A percentile compares a stretch with the other conserved stretches of the same genome.
Evolutionary conservation across 1,140 invertebrate genomes (phyloP).

Genomic region (Liolophura sinensis): DNA sequence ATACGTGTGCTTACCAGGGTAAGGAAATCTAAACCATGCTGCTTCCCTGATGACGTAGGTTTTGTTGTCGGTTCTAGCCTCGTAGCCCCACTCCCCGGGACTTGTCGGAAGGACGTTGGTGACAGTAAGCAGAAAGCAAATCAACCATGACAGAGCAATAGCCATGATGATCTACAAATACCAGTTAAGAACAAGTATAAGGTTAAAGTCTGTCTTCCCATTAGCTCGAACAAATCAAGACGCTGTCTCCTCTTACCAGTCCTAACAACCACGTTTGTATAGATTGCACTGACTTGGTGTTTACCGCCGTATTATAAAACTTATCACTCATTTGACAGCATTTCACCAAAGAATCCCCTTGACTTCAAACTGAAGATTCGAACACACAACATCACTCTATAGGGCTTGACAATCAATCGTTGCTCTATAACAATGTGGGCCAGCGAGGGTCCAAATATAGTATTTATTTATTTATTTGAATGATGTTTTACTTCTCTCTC

Average conservation of each 20-base stretch:
- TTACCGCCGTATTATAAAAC: slow-evolving; percentile 28
- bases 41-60: slow-evolving; percentile 74
- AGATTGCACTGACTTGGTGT: slow-evolving; percentile 19
- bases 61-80: slow-evolving; percentile 78
- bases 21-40: slow-evolving; percentile 82
- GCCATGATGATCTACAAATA: slow-evolving; percentile 75
- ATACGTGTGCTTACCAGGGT: slow-evolving; percentile 67
- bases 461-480: too few relatives aligned
- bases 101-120: slow-evolving; percentile 67
- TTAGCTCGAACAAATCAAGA: neutral
- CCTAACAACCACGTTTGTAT: neutral
- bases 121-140: slow-evolving; percentile 75
- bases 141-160: slow-evolving; percentile 77
- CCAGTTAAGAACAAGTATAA: slow-evolving; percentile 3
- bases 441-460: too few relatives aligned
- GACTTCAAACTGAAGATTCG: too few relatives aligned
- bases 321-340: too few relatives aligned
- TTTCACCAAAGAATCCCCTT: too few relatives aligned
- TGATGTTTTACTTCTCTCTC: too few relatives aligned
- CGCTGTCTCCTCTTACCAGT: neutral
- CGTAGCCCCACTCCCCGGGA: slow-evolving; percentile 62
- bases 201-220: too few relatives aligned
- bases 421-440: too few relatives aligned
- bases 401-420: too few relatives aligned
- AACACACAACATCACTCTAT: too few relatives aligned